Evolutionary conservation across 2,113 vertebrate genomes (phyloP), one percentile per base, ranked within the genome.

Genomic region (Tenrec ecaudatus): DNA sequence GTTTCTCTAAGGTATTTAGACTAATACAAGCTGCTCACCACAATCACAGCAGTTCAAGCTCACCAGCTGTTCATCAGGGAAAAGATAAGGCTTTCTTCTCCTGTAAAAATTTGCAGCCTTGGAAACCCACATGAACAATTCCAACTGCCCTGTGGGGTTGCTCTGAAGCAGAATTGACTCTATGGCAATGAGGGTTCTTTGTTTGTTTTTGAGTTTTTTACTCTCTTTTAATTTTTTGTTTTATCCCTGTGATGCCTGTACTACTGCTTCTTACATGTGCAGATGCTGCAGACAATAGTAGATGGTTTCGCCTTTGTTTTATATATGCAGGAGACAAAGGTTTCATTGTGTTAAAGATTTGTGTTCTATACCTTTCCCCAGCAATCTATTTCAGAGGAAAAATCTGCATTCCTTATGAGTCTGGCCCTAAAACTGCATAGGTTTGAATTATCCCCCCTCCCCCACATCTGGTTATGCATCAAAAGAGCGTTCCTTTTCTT

Each of bases 331-430:
- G 64, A 97, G 96, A 94, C 31, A 75, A 57, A 96, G 93, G 17
- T 96, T 96, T 96, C 95, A 94, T 97, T 94, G 87, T 90, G 92
- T 96, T 95, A 93, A 98, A 98, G 92, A 97, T 94, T 96, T 97
- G 97, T 96, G 95, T 95, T 97, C 83, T 90, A 66, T 81, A 64
- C 64, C 53, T 94, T 93, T 96, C 77, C n/a, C 20, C 75, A 92
- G 88, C 38, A 88, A 96, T 94, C 93, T 79, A 92, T 96, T 90
- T 94, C 62, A 82, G 86, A 36, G 62, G 33, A 73, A 40, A 38
- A 47, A 82, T 92, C 17, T 95, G 8, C 83, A 93, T 93, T 97
- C 88, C 97, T 98, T 98, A 98, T 96, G 94, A 97, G 97, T 94
- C 92, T 97, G 93, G 78, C 68, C 91, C 84, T 97, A 96, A 96